Evolutionary conservation across 2,797 vertebrate species (phyloP), one percentile per base, ranked within the genome.

Genomic region (Enoplosus armatus): DNA sequence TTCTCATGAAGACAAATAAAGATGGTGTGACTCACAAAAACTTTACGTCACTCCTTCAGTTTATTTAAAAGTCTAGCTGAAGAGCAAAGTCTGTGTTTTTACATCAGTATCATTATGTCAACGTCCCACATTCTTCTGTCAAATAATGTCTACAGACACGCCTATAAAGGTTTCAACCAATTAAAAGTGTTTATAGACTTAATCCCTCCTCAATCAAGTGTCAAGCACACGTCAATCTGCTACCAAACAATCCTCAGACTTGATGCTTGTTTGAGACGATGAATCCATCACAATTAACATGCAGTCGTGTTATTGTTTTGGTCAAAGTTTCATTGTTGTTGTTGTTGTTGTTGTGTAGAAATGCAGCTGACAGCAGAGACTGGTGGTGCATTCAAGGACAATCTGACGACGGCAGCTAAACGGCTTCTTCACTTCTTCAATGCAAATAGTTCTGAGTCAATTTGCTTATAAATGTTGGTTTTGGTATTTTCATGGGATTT

Each of bases 371-470:
- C 10, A 24, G 9, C 31, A 20, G 0, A 3, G 39, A 26, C 53
- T 47, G 31, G 0, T 41, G 76, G 37, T 72, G 72, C 72, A 15
- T 79, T 76, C 77, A 66, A 71, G 43, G 72, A 62, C 62, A 68
- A 51, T 62, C 62, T n/a, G 54, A 73, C 56, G 60, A 18, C 20
- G 2, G 41, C 16, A 56, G 71, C 29, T 3, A 27, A 39, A 50
- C 68, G n/a, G 56, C 29, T n/a, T n/a, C n/a, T n/a, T n/a, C 27
- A 24, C n/a, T 2, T 59, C 20, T 45, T 45, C 45, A 41, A 29
- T 62, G 26, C 2, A 45, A 29, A 9, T 3, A 22, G 39, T 18
- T 60, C 33, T 60, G 58, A 20, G 43, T 18, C 16, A 20, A 3
- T 16, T 15, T 8, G 29, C 16, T 48, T 26, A 8, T 3, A 3